These are phyloP conservation scores for Diloba caeruleocephala DNA, from an alignment of 2,888 invertebrate genomes.

Conservation along the genomic window DNA sequence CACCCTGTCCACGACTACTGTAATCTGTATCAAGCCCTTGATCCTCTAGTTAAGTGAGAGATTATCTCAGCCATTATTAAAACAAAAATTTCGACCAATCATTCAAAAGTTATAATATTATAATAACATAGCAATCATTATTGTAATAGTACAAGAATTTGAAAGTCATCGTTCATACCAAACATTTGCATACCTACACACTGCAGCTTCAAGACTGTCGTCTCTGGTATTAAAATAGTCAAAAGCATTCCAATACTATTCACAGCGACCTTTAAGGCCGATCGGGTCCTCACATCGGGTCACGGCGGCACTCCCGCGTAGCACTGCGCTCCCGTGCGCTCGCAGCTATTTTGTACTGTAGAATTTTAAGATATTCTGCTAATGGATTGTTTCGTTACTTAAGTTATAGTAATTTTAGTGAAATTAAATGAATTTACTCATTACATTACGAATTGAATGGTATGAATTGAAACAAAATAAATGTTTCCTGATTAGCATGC, in stretches of 20 bases:
- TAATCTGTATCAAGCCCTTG: too few relatives aligned
- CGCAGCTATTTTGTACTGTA: conserved; percentile 38
- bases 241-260: conserved; percentile 59
- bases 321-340: conserved; percentile 41
- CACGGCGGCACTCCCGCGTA: conserved; percentile 60
- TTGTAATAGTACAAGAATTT: conserved; percentile 43
- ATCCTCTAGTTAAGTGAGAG: too few relatives aligned
- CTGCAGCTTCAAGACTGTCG: conserved; percentile 39
- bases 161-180: conserved; percentile 42
- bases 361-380: conserved; percentile 28
- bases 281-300: conserved; percentile 67
- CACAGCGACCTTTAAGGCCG: conserved; percentile 74
- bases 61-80: too few relatives aligned
- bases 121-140: too few relatives aligned
- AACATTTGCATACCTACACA: conserved; percentile 19
- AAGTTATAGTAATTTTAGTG: conserved; percentile 33
- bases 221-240: conserved; percentile 46
- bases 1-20: too few relatives aligned
- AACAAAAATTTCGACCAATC: too few relatives aligned
- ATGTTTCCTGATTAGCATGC: conserved; percentile 18
- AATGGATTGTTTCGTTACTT: conserved; percentile 29
- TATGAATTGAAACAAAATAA: conserved; percentile 12
- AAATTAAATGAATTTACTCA: conserved; percentile 28
- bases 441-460: conserved; percentile 19
- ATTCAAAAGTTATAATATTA: too few relatives aligned